Evolutionary conservation across 2,888 invertebrate species (phyloP).

Genomic region (Drosophila ezoana): DNA sequence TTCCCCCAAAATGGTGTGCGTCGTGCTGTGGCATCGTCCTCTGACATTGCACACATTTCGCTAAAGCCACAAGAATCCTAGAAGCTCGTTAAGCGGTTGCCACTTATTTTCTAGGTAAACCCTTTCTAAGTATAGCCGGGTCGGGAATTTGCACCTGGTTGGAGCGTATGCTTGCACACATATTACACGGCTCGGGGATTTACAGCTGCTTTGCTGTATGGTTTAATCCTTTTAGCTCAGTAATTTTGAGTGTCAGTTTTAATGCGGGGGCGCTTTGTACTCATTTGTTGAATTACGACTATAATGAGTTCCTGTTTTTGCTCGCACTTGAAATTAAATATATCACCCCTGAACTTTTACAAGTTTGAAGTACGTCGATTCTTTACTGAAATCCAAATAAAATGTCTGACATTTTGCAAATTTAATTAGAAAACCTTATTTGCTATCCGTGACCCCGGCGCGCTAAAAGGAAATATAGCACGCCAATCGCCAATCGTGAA

Average conservation of each 20-base stretch:
- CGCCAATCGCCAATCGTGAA: neutral
- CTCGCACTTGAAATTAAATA: constrained; percentile 20
- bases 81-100: constrained; percentile 60
- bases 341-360: neutral
- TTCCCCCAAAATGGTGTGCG: constrained; percentile 8
- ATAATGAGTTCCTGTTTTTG: constrained; percentile 42
- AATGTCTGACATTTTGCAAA: constrained; percentile 1
- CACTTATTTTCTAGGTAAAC: constrained; percentile 50
- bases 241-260: constrained; percentile 62
- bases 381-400: neutral
- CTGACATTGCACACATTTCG: constrained; percentile 37
- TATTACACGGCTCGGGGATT: constrained; percentile 61
- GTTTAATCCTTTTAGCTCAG: constrained; percentile 71
- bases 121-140: constrained; percentile 32
- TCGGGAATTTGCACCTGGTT: constrained; percentile 51
- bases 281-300: constrained; percentile 53
- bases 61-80: constrained; percentile 75
- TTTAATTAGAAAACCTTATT: constrained; percentile 1
- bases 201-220: constrained; percentile 61
- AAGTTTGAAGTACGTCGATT: neutral
- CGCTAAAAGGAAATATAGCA: neutral
- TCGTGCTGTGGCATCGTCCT: constrained; percentile 2
- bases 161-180: constrained; percentile 55
- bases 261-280: constrained; percentile 51
- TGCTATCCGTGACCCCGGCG: neutral